Conservation (phyloP, 1,140 invertebrate genomes). For the Ostrea edulis region DNA sequence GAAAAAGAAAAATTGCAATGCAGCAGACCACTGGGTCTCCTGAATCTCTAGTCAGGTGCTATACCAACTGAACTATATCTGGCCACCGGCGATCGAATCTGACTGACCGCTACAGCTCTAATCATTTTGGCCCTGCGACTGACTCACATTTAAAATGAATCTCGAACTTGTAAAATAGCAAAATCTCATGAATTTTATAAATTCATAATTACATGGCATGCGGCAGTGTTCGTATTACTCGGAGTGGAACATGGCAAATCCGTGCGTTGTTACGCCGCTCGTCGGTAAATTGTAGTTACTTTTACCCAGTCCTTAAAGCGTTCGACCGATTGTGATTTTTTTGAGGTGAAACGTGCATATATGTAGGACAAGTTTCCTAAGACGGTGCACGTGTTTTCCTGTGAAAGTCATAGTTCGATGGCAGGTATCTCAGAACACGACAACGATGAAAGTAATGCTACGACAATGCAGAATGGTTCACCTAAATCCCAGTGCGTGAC, state of each 20-base stretch:
- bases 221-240: too few relatives aligned
- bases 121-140: too few relatives aligned
- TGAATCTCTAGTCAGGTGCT: too few relatives aligned
- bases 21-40: too few relatives aligned
- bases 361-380: slow-evolving; percentile 29
- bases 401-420: slow-evolving; percentile 44
- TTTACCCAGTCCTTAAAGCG: neutral
- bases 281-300: neutral
- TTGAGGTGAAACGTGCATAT: slow-evolving; percentile 36
- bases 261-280: neutral
- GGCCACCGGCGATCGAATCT: too few relatives aligned
- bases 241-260: neutral
- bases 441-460: slow-evolving; percentile 39
- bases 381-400: slow-evolving; percentile 46
- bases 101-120: too few relatives aligned
- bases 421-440: slow-evolving; percentile 50
- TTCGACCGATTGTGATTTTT: neutral
- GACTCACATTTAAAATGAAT: too few relatives aligned
- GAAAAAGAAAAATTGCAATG: too few relatives aligned
- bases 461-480: slow-evolving; percentile 12
- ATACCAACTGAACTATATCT: too few relatives aligned
- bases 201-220: too few relatives aligned
- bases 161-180: too few relatives aligned
- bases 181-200: too few relatives aligned
- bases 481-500: slow-evolving; percentile 4